Base-by-base conservation (phyloP, 1,140 invertebrate species). In the Trachelipus rathkii region DNA sequence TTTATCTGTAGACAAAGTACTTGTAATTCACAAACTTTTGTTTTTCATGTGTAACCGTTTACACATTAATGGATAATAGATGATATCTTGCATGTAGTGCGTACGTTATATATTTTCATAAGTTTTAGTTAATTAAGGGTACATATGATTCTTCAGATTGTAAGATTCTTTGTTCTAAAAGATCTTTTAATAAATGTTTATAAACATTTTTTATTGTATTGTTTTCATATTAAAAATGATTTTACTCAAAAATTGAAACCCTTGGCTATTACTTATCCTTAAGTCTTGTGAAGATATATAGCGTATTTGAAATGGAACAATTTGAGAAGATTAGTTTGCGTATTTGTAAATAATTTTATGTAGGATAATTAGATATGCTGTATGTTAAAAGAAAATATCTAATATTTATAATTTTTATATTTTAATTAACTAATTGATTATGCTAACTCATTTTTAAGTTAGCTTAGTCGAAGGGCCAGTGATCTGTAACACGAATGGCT, bases 71-170 rank as follows among this genome's bases (percentile, higher is more conserved):
- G 50, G 50, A 19, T 60, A 19, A 60, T 60, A 19, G 19, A 19
- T 60, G 4, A 19, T 60, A 60, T 60, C 19, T 60, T 60, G 50
- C 50, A 60, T 60, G 50, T 60, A 15, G 50, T 60, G 8, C 19
- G 50, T 60, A 33, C 33, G 33, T 19, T 60, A 60, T 60, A 60
- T 60, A 60, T 60, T 60, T 60, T 60, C 50, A 60, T 13, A 19
- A 60, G 50, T 60, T 60, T 60, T 13, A 60, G 50, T 60, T 60
- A 15, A 60, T 60, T 60, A 60, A 60, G 50, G 50, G 50, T 13
- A n/a, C n/a, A 15, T 19, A 60, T 60, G 19, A 15, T n/a, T n/a
- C n/a, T 60, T 60, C 50, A 60, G 50, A 60, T 60, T 60, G 50
- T 15, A 60, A 60, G 50, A 60, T 60, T 13, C 19, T 19, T 60